These are phyloP conservation scores for Bovichtus diacanthus DNA, from an alignment of 2,797 vertebrate genomes.

Conservation along the genomic window DNA sequence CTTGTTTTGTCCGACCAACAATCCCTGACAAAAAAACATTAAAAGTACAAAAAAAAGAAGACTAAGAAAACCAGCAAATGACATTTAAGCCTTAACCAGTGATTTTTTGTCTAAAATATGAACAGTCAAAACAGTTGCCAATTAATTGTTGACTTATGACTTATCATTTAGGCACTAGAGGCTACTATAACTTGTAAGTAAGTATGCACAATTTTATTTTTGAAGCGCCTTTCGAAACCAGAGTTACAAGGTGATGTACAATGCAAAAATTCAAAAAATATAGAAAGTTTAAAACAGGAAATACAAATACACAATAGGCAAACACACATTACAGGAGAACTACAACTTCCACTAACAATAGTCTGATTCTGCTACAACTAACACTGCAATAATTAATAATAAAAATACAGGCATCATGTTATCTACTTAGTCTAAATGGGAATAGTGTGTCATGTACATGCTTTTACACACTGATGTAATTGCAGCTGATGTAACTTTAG, in stretches of 20 bases:
- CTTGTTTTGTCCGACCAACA: neutral
- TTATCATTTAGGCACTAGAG: neutral
- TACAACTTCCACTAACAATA: neutral
- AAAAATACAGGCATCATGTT: slow-evolving; percentile 10
- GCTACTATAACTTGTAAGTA: neutral
- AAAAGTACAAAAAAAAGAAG: neutral
- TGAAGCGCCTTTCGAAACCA: no score
- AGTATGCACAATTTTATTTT: no score
- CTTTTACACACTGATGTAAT: slow-evolving; percentile 43
- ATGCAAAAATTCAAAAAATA: no score
- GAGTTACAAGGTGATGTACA: no score
- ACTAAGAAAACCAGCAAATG: neutral
- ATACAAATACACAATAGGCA: no score
- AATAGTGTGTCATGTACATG: slow-evolving; percentile 13
- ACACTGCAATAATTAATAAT: neutral
- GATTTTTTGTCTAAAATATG: neutral
- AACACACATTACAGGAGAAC: neutral
- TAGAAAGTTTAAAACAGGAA: no score
- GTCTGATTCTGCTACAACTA: neutral
- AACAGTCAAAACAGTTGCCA: neutral
- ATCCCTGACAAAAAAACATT: neutral
- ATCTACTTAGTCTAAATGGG: slow-evolving; percentile 15
- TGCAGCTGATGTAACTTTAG: slow-evolving; percentile 50
- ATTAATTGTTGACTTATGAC: neutral
- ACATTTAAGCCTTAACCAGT: neutral